These are phyloP conservation scores for Exocentrus adspersus DNA, from an alignment of 2,888 invertebrate species.

Conservation along the genomic window DNA sequence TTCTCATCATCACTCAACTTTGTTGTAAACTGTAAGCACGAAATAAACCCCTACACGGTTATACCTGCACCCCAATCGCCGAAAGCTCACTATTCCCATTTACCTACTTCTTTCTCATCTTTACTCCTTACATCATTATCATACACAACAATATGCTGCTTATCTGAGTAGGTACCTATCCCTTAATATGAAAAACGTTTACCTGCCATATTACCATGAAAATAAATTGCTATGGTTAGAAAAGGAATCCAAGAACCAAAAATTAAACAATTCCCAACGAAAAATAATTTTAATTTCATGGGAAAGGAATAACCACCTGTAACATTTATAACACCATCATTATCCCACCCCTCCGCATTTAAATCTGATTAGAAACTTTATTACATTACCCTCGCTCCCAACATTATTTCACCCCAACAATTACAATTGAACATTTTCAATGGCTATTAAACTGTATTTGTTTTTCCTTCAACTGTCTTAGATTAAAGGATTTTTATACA, in stretches of 20 bases:
- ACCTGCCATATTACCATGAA: conserved; percentile 18
- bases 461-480: conserved; percentile 9
- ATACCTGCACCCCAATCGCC: conserved; percentile 14
- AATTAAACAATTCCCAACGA: too few relatives aligned
- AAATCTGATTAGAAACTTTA: conserved; percentile 43
- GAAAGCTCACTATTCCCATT: conserved; percentile 19
- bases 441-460: conserved; percentile 20
- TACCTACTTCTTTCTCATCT: background rate
- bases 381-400: conserved; percentile 41
- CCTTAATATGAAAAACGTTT: background rate
- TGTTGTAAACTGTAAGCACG: conserved; percentile 55
- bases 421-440: conserved; percentile 21
- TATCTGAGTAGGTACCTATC: background rate
- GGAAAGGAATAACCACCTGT: conserved; percentile 43
- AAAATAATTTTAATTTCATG: conserved; percentile 39
- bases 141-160: too few relatives aligned
- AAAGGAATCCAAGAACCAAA: too few relatives aligned
- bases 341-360: conserved; percentile 39
- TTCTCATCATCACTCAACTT: conserved; percentile 58
- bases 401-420: conserved; percentile 32
- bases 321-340: conserved; percentile 36
- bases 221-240: conserved; percentile 33
- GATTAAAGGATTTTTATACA: background rate
- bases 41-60: conserved; percentile 36
- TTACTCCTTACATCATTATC: conserved; percentile 19